Evolutionary conservation across 1,140 invertebrate genomes (phyloP), one percentile per base, ranked within the genome.

Genomic region (Drosophila sulfurigaster): DNA sequence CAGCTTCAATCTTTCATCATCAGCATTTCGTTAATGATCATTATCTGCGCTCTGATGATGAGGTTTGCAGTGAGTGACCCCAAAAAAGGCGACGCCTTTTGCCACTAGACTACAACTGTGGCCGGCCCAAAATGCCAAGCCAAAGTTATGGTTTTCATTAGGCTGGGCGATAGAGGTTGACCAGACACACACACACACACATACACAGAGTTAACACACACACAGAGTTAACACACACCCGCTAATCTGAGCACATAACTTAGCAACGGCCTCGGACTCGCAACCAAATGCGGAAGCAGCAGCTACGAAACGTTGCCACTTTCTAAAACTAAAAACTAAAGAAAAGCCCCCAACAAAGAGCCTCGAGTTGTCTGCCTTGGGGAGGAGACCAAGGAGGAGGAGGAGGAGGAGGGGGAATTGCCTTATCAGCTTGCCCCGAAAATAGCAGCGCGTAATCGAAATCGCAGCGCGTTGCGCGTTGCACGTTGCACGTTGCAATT

Each of bases 131-230:
- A 81, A 86, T 74, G 75, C 70, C 70, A 86, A 75, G 78, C 38
- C 70, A 80, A 89, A 88, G 81, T 88, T 88, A 88, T 88, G 85
- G 85, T 74, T 88, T 88, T 88, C 85, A 88, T 88, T 88, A 88
- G 66, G 71, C 78, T 43, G 13, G 77, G 64, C 65, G 83, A 79
- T 75, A 75, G 62, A 69, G 67, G 51, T 72, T 73, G 72, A 76
- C 82, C 54, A 59, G 45, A 60, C 43, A 25, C 49, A 28, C 43
- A 45, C 43, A 45, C 46, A 59, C 63, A 54, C 35, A 66, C 58
- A 66, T 43, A 60, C 38, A 73, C n/a, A n/a, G n/a, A n/a, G n/a
- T n/a, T n/a, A n/a, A 52, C 35, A 51, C n/a, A 57, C 25, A 65
- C 45, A 60, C 43, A 64, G 28, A 87, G 65, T 89, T 87, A 87